A percentile compares a stretch with the other conserved stretches of the same genome.
phyloP scores from a whole-genome alignment of 2,797 vertebrate genomes.

The Tenualosa ilisha region DNA sequence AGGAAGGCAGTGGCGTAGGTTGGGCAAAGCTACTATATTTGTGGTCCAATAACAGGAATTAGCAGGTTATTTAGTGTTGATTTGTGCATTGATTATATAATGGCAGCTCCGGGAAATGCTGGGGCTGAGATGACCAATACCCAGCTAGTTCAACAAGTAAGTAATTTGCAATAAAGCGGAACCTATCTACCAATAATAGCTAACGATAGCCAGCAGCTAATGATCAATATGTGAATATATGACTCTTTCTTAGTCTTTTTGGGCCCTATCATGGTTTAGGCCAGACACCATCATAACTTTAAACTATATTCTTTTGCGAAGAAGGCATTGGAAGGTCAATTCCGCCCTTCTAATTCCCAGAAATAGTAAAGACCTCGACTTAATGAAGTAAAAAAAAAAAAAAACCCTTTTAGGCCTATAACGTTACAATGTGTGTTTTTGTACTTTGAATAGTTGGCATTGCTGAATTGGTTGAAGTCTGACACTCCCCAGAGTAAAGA shows the following conservation, averaged over 20 bases:
- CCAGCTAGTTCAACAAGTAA: slow-evolving; percentile 70
- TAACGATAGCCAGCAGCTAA: neutral
- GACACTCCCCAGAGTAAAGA: slow-evolving; percentile 63
- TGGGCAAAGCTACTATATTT: neutral
- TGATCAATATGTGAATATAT: neutral
- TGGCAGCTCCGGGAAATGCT: slow-evolving; percentile 54
- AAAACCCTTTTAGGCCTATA: neutral
- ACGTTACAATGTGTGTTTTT: neutral
- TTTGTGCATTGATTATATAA: slow-evolving; percentile 29
- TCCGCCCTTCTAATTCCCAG: too few relatives aligned
- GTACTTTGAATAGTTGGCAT: slow-evolving; percentile 61
- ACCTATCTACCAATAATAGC: neutral
- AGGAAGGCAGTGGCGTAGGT: neutral
- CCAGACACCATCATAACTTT: too few relatives aligned
- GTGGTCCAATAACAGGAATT: neutral
- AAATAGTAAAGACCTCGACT: too few relatives aligned
- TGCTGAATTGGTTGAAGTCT: slow-evolving; percentile 70
- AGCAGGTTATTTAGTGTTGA: neutral
- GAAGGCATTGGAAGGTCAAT: too few relatives aligned
- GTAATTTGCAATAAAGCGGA: slow-evolving; percentile 1
- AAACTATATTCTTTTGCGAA: neutral
- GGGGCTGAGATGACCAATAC: slow-evolving; percentile 59
- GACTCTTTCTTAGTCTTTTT: too few relatives aligned
- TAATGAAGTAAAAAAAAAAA: too few relatives aligned
- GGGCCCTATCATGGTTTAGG: too few relatives aligned